Evolutionary conservation across 2,113 vertebrate genomes (phyloP).

Genomic region (Clarias gariepinus): DNA sequence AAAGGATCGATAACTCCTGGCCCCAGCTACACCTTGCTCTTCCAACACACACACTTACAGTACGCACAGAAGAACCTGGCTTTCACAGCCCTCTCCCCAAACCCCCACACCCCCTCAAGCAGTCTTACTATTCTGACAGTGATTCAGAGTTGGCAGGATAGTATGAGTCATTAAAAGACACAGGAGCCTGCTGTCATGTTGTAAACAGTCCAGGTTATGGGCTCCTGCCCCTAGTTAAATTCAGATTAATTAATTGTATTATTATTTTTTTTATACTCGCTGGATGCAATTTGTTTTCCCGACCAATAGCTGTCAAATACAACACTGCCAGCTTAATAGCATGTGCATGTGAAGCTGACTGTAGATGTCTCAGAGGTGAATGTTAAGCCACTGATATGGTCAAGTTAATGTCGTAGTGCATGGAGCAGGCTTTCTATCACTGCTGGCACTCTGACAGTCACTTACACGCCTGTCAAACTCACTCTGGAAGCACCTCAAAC

Average conservation of each 20-base stretch:
- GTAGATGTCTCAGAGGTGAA: constrained; percentile 32
- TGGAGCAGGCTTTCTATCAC: constrained; percentile 42
- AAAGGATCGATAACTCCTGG: constrained; percentile 48
- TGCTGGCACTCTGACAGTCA: constrained; percentile 53
- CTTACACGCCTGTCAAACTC: constrained; percentile 57
- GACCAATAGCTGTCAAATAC: constrained; percentile 46
- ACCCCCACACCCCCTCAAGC: constrained; percentile 16
- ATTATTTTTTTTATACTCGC: constrained; percentile 11
- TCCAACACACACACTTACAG: constrained; percentile 16
- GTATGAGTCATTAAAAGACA: constrained; percentile 44
- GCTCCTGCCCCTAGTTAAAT: constrained; percentile 48
- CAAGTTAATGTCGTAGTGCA: constrained; percentile 49
- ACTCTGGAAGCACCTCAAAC: constrained; percentile 55
- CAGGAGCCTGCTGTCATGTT: constrained; percentile 19
- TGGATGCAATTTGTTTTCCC: constrained; percentile 37
- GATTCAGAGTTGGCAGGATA: background rate
- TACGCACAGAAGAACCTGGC: constrained; percentile 1
- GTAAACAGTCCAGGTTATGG: constrained; percentile 39
- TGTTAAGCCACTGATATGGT: constrained; percentile 34
- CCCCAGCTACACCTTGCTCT: constrained; percentile 35
- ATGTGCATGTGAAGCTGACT: constrained; percentile 8
- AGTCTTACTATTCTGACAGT: constrained; percentile 11
- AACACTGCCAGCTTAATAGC: constrained; percentile 24
- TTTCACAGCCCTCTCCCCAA: constrained; percentile 19
- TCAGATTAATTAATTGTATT: constrained; percentile 47